Evolutionary conservation across 2,888 invertebrate species (phyloP).

Genomic region (Hoplodrina blanda): DNA sequence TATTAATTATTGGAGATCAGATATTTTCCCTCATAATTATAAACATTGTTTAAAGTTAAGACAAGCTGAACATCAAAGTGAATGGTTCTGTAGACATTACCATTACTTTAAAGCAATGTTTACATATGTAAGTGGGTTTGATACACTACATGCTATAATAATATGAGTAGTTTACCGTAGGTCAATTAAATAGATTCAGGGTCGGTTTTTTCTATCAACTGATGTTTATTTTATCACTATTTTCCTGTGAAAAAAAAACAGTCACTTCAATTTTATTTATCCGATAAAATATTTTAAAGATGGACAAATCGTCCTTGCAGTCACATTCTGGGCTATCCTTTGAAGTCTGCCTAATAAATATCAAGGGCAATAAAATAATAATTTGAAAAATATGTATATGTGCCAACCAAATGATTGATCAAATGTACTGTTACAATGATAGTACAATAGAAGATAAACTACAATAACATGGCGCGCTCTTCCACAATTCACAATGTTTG

Average conservation of each 20-base stretch:
- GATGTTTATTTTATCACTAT: neutral
- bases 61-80: too few relatives aligned
- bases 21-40: constrained; percentile 12
- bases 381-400: constrained; percentile 8
- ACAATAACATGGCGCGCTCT: too few relatives aligned
- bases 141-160: constrained; percentile 16
- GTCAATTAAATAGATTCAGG: constrained; percentile 1
- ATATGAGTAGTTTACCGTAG: neutral
- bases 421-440: neutral
- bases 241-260: neutral
- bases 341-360: constrained; percentile 9
- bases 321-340: neutral
- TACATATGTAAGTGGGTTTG: neutral
- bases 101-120: neutral
- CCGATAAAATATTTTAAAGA: neutral
- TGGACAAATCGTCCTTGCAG: neutral
- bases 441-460: too few relatives aligned
- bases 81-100: neutral
- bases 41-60: neutral
- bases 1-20: constrained; percentile 45
- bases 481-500: too few relatives aligned
- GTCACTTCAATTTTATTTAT: neutral
- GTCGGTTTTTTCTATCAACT: neutral
- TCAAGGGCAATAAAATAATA: neutral
- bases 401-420: neutral